phyloP scores from a whole-genome alignment of 2,888 invertebrate genomes.

The Nysson spinosus region DNA sequence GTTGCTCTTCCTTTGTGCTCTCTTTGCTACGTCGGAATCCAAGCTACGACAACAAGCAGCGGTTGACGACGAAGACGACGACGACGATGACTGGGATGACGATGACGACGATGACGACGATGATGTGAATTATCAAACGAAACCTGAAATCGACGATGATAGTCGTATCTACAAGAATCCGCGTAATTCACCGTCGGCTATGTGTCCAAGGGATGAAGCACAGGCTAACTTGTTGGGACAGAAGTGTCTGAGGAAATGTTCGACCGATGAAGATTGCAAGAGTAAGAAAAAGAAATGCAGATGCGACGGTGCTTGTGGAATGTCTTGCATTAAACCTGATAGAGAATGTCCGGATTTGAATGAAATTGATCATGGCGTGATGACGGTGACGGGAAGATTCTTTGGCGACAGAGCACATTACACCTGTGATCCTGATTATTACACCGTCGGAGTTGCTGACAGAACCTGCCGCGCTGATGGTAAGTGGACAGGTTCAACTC shows the following conservation, averaged over 20 bases:
- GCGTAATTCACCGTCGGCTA: conserved; percentile 90
- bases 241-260: conserved; percentile 94
- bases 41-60: conserved; percentile 71
- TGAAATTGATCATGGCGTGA: conserved; percentile 87
- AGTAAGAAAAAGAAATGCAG: conserved; percentile 97
- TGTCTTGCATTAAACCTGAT: conserved; percentile 98
- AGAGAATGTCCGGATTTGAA: conserved; percentile 91
- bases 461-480: conserved; percentile 95
- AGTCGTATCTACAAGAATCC: conserved; percentile 92
- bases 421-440: conserved; percentile 92
- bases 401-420: conserved; percentile 92
- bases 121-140: conserved; percentile 72
- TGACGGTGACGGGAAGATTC: conserved; percentile 86
- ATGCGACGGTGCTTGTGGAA: conserved; percentile 97
- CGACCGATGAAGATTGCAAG: conserved; percentile 96
- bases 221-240: conserved; percentile 90
- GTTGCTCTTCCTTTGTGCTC: conserved; percentile 64
- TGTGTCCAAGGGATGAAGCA: conserved; percentile 91
- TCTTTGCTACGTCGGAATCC: conserved; percentile 68
- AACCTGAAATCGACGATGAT: conserved; percentile 85
- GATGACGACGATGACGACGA: conserved; percentile 79
- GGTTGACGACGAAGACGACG: conserved; percentile 72
- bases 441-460: conserved; percentile 91
- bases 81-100: conserved; percentile 78
- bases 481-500: conserved; percentile 90